These are phyloP conservation scores for Drosophila azteca DNA, from an alignment of 1,140 invertebrate genomes.

Conservation along the genomic window DNA sequence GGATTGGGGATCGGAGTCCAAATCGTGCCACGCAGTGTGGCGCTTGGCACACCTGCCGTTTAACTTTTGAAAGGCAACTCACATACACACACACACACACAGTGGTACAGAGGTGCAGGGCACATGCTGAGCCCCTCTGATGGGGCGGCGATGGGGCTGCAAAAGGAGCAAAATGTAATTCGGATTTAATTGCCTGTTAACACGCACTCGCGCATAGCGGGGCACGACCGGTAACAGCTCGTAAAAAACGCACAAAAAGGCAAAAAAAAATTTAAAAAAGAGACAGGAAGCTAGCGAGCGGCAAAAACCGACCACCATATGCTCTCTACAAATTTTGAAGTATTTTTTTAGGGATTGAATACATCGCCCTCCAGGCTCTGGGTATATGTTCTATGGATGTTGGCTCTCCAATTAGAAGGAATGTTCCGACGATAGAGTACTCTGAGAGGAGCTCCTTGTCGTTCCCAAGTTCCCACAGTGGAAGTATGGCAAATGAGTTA, in stretches of 20 bases:
- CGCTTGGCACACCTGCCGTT: slow-evolving; percentile 68
- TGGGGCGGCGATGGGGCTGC: slow-evolving; percentile 19
- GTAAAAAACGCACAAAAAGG: slow-evolving; percentile 60
- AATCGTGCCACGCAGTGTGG: slow-evolving; percentile 57
- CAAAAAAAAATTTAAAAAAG: slow-evolving; percentile 9
- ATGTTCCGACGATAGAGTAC: no score
- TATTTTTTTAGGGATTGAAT: no score
- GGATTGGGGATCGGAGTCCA: slow-evolving; percentile 18
- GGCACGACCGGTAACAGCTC: slow-evolving; percentile 71
- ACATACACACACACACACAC: slow-evolving; percentile 2
- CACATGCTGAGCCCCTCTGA: not conserved
- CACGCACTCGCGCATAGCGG: slow-evolving; percentile 76
- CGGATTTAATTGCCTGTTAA: slow-evolving; percentile 82
- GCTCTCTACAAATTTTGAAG: not conserved
- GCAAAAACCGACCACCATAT: slow-evolving; percentile 16
- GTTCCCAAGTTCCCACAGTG: not conserved
- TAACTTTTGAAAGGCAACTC: slow-evolving; percentile 48
- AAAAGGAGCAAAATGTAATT: slow-evolving; percentile 77
- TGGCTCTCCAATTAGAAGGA: no score
- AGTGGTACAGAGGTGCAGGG: slow-evolving; percentile 4
- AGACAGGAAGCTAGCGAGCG: not conserved
- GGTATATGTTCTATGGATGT: no score
- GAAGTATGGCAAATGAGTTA: slow-evolving; percentile 36
- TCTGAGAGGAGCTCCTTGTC: no score
- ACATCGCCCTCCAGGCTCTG: no score